phyloP scores from a whole-genome alignment of 2,888 invertebrate species.

The Entomobrya proxima region DNA sequence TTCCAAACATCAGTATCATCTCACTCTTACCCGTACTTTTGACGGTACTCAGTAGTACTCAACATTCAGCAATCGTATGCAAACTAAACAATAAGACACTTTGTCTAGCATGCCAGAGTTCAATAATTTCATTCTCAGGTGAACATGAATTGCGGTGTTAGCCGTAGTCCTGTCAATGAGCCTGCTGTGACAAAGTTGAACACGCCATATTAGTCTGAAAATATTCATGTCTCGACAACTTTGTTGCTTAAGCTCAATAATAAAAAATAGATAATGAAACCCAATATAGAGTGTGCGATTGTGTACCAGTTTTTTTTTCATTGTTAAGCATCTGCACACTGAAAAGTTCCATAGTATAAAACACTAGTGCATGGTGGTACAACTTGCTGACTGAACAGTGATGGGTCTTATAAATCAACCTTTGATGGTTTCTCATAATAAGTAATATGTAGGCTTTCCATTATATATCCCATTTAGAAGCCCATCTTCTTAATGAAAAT shows the following conservation, averaged over 20 bases:
- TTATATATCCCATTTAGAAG: no score
- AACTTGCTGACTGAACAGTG: not conserved
- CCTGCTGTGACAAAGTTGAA: conserved; percentile 48
- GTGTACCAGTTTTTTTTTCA: not conserved
- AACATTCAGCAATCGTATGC: no score
- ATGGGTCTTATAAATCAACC: not conserved
- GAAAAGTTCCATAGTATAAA: not conserved
- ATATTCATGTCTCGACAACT: conserved; percentile 4
- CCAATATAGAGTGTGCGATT: not conserved
- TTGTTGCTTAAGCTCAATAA: not conserved
- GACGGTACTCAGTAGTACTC: no score
- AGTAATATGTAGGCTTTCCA: no score
- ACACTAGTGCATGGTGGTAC: not conserved
- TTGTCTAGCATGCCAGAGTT: not conserved
- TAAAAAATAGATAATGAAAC: not conserved
- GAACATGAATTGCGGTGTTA: not conserved
- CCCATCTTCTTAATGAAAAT: no score
- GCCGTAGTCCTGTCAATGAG: conserved; percentile 17
- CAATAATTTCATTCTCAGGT: not conserved
- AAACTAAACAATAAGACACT: no score
- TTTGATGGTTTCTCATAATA: no score
- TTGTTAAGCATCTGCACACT: not conserved
- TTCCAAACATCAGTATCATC: not conserved
- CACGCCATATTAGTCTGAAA: conserved; percentile 12
- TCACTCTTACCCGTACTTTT: not conserved